These are phyloP conservation scores for Buceros bicornis DNA, from an alignment of 2,797 vertebrate genomes.

Conservation along the genomic window DNA sequence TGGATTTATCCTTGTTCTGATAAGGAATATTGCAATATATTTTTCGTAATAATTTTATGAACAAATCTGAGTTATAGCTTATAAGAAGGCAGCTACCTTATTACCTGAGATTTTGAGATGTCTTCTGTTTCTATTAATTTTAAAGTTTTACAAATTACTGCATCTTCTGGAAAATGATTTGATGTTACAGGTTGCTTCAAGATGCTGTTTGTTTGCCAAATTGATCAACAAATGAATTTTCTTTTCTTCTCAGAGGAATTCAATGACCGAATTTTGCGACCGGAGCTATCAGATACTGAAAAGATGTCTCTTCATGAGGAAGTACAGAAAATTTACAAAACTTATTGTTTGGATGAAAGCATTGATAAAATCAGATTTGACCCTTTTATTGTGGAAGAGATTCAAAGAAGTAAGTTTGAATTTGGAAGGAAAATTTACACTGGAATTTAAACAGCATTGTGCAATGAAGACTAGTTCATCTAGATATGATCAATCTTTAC, in stretches of 20 bases:
- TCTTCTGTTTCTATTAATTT: background rate
- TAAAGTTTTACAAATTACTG: background rate
- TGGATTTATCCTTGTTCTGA: background rate
- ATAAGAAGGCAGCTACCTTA: background rate
- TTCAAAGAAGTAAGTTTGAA: conserved; percentile 87
- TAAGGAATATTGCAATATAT: background rate
- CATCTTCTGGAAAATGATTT: background rate
- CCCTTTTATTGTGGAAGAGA: conserved; percentile 91
- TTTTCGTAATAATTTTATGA: background rate
- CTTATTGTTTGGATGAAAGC: conserved; percentile 95
- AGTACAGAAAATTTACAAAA: conserved; percentile 90
- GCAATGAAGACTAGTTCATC: background rate
- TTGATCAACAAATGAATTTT: background rate
- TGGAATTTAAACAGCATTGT: background rate
- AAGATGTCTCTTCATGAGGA: conserved; percentile 89
- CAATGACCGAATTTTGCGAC: conserved; percentile 92
- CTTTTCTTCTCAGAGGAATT: conserved; percentile 89
- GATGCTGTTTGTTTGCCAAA: background rate
- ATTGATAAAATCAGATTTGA: conserved; percentile 95
- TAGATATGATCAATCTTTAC: background rate
- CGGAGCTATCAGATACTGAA: conserved; percentile 90
- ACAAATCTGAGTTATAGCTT: background rate
- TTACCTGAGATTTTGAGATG: background rate
- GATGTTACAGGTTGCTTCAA: background rate
- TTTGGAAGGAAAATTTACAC: background rate